Percentiles rank a stretch among this genome's conserved stretches.
These are phyloP conservation scores for Proales similis DNA, from an alignment of 1,140 invertebrate genomes.

Conservation along the genomic window DNA sequence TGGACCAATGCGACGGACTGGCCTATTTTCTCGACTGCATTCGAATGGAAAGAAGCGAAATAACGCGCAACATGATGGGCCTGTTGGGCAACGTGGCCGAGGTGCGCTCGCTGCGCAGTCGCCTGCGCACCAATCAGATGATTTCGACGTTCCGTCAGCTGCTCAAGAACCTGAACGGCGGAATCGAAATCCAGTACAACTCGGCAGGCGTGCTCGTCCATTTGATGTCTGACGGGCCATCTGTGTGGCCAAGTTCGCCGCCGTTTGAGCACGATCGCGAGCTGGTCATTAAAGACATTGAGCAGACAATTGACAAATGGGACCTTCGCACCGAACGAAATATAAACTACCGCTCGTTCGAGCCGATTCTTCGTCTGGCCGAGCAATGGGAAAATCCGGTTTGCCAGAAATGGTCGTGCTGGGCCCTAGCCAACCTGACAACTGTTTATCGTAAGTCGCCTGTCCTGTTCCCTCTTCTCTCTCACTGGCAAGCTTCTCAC, in stretches of 20 bases:
- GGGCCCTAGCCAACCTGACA: conserved; percentile 91
- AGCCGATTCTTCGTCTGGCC: conserved; percentile 75
- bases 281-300: conserved; percentile 57
- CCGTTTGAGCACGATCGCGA: conserved; percentile 66
- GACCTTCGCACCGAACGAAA: conserved; percentile 74
- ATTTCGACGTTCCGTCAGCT: conserved; percentile 58
- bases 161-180: conserved; percentile 74
- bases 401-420: conserved; percentile 91
- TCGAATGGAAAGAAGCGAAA: conserved; percentile 64
- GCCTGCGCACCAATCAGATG: conserved; percentile 57
- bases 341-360: conserved; percentile 90
- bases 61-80: conserved; percentile 89
- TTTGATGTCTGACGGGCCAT: conserved; percentile 80
- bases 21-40: conserved; percentile 75
- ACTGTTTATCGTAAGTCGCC: conserved; percentile 73
- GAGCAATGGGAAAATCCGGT: conserved; percentile 72
- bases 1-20: conserved; percentile 73
- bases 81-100: conserved; percentile 86
- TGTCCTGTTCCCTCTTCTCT: not conserved
- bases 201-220: conserved; percentile 89
- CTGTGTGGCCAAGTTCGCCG: conserved; percentile 68
- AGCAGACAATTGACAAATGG: conserved; percentile 74
- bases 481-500: not conserved
- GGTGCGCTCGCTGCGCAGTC: conserved; percentile 69
- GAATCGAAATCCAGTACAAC: conserved; percentile 95